A percentile compares a stretch with the other conserved stretches of the same genome.
Evolutionary conservation across 2,797 vertebrate species (phyloP).

Genomic region (Tokudaia tokunoshimensis): DNA sequence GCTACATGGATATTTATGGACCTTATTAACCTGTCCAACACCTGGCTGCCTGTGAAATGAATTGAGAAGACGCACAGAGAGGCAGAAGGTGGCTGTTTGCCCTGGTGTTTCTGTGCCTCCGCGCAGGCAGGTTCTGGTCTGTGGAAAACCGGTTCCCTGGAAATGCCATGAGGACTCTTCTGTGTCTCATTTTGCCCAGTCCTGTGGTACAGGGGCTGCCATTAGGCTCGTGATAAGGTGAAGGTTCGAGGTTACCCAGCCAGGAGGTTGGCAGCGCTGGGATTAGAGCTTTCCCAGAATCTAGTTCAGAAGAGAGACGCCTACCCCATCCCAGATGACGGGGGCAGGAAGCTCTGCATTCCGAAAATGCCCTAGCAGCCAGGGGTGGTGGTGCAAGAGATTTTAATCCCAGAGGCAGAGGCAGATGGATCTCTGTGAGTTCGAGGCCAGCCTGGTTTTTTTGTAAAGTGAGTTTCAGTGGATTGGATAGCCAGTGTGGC

Average conservation of each 20-base stretch:
- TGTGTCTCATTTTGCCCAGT: not conserved
- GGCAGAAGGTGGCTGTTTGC: rapidly evolving
- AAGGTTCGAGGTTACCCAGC: not conserved
- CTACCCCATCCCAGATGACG: too few species aligned
- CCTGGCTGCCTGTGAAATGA: not conserved
- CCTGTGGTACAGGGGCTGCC: not conserved
- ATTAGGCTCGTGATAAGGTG: not conserved
- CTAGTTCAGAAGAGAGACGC: not conserved
- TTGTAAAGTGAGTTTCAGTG: not conserved
- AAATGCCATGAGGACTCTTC: not conserved
- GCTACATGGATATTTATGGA: rapidly evolving
- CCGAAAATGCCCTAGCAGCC: not conserved
- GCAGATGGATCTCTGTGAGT: not conserved
- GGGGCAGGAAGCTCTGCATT: not conserved
- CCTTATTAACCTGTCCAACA: rapidly evolving
- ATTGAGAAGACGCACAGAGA: too few species aligned
- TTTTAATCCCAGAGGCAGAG: not conserved
- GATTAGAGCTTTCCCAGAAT: not conserved
- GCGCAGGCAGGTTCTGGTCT: not conserved
- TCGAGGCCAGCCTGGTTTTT: not conserved
- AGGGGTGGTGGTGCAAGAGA: not conserved
- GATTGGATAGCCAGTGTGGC: too few species aligned
- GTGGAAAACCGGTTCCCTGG: not conserved
- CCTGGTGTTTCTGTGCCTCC: rapidly evolving
- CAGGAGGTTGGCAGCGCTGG: not conserved